phyloP scores from a whole-genome alignment of 2,888 invertebrate species.

The Eudemis profundana region DNA sequence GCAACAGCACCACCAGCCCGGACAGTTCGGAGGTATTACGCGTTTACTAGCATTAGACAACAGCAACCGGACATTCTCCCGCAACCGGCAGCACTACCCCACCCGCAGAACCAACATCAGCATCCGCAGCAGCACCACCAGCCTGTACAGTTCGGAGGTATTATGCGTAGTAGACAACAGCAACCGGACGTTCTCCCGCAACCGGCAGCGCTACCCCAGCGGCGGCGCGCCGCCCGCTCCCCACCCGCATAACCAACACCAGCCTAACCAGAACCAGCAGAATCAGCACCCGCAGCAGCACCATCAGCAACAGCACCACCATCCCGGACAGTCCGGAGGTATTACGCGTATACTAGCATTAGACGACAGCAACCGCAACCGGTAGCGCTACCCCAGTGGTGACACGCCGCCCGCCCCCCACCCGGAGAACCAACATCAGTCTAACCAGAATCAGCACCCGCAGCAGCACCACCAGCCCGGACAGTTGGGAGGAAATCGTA shows the following conservation, averaged over 20 bases:
- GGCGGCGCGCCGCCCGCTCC: constrained; percentile 53
- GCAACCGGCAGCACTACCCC: too few relatives aligned
- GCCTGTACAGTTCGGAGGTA: constrained; percentile 53
- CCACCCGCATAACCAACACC: constrained; percentile 52
- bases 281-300: constrained; percentile 53
- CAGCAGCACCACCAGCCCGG: constrained; percentile 64
- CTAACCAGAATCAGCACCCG: constrained; percentile 18
- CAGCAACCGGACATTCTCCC: constrained; percentile 66
- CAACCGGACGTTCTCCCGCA: constrained; percentile 62
- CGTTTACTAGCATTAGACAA: not conserved
- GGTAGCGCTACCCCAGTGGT: too few relatives aligned
- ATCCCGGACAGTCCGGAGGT: constrained; percentile 55
- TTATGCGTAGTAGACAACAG: constrained; percentile 49
- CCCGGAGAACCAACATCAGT: too few relatives aligned
- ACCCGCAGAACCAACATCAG: too few relatives aligned
- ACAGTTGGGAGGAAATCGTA: constrained; percentile 48
- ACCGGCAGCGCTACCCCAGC: constrained; percentile 49
- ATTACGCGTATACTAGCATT: not conserved
- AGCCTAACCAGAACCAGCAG: constrained; percentile 51
- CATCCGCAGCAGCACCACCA: constrained; percentile 60
- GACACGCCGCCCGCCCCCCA: too few relatives aligned
- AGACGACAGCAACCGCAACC: too few relatives aligned
- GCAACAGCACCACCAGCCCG: constrained; percentile 66
- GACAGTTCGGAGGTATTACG: constrained; percentile 49
- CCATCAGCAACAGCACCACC: constrained; percentile 65